A percentile compares a stretch with the other conserved stretches of the same genome.
Evolutionary conservation across 1,140 invertebrate genomes (phyloP).

Genomic region (Lepeophtheirus salmonis): DNA sequence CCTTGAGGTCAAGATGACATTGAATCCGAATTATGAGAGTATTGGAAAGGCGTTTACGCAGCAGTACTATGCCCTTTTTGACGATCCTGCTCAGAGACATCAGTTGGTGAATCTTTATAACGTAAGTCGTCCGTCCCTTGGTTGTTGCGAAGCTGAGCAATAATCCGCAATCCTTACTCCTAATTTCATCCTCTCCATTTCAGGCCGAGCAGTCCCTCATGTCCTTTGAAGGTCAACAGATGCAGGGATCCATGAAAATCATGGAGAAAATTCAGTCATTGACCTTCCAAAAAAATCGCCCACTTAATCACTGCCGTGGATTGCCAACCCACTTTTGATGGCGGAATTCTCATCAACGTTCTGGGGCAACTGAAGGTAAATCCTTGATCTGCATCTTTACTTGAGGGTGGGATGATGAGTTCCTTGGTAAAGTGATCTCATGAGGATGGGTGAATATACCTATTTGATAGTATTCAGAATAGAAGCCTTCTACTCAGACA

Average conservation of each 20-base stretch:
- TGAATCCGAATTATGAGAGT: constrained; percentile 70
- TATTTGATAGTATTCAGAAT: no score
- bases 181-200: constrained; percentile 24
- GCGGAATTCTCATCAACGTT: constrained; percentile 78
- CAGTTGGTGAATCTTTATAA: constrained; percentile 74
- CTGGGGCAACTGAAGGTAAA: constrained; percentile 76
- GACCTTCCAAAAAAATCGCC: constrained; percentile 76
- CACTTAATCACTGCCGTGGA: constrained; percentile 78
- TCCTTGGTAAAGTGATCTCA: no score
- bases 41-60: constrained; percentile 81
- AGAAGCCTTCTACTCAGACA: no score
- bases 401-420: no score
- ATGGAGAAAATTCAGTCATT: constrained; percentile 78
- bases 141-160: background rate
- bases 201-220: constrained; percentile 75
- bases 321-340: constrained; percentile 85
- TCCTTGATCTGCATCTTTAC: no score
- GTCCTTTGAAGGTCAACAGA: constrained; percentile 80
- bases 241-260: constrained; percentile 74
- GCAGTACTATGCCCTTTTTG: constrained; percentile 76
- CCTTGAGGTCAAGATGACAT: constrained; percentile 43
- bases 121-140: constrained; percentile 49
- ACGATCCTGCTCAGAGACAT: constrained; percentile 56
- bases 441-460: no score
- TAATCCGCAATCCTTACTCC: constrained; percentile 20